Evolutionary conservation across 1,140 invertebrate genomes (phyloP), one percentile per base, ranked within the genome.

Genomic region (Amphibalanus amphitrite): DNA sequence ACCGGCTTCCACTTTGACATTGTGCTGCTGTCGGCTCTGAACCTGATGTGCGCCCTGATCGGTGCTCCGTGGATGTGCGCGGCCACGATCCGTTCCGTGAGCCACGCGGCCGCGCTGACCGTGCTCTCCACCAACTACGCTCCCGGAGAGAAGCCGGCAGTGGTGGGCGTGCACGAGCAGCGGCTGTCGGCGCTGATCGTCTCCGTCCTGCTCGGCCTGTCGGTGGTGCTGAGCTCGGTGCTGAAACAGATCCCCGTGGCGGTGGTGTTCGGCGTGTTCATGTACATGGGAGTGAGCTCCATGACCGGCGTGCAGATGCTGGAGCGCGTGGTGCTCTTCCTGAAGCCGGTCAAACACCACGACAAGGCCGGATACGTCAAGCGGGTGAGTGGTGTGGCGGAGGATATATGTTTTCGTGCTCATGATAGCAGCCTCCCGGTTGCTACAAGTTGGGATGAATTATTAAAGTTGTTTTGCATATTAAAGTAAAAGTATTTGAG

Each of bases 1-100:
- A 89, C 89, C 72, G 95, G 95, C 3, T 93, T 95, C 76, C 94
- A 97, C 81, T 86, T 96, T 84, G 95, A 98, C 80, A 90, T 98
- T 75, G 88, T 98, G 0, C 82, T 96, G 26, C 85, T 95, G 29
- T 91, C 90, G 72, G 76, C 89, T 28, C 82, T 92, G 77, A 94
- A 95, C 77, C 83, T 88, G 1, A 80, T 89, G 15, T 91, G 89
- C 78, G 90, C 89, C 0, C 78, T 93, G 69, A 86, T 95, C 75
- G 95, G 95, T 1, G 87, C 93, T 28, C 93, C 95, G 0, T 96
- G 91, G 91, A 90, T 97, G 81, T 96, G 92, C 79, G 93, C 94
- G 0, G 95, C 95, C 0, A 95, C 93, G 0, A 94, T 98, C 0
- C 85, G 95, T 69, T 94, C 92, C 0, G 87, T 98, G 15, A 90